phyloP scores from a whole-genome alignment of 2,888 invertebrate genomes.

The Epinotia bilunana region DNA sequence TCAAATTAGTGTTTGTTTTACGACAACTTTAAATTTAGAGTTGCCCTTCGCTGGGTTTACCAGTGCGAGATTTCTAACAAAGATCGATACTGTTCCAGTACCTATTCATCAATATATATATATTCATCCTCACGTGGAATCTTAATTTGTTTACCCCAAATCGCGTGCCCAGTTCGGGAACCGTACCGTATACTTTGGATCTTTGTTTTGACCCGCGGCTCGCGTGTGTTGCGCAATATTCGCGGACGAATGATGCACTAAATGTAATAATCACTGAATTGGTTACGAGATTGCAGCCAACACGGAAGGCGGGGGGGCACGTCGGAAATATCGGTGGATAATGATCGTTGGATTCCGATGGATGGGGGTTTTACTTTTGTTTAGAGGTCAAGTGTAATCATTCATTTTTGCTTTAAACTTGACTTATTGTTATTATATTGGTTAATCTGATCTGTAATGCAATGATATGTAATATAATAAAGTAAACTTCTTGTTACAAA shows the following conservation, averaged over 20 bases:
- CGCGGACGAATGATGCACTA: conserved; percentile 20
- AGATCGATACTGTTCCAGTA: no score
- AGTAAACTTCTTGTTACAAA: no score
- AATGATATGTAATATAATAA: no score
- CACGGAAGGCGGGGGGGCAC: conserved; percentile 18
- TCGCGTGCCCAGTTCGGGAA: conserved; percentile 19
- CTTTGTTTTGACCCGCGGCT: conserved; percentile 21
- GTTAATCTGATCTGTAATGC: no score
- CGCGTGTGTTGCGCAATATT: conserved; percentile 36
- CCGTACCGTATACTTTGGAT: not conserved
- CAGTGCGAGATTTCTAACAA: no score
- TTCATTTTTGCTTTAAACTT: not conserved
- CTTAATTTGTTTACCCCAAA: conserved; percentile 30
- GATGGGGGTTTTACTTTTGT: conserved; percentile 3
- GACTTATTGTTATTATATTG: no score
- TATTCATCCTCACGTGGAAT: conserved; percentile 5
- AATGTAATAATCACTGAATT: not conserved
- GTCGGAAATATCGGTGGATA: conserved; percentile 8
- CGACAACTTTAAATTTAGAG: no score
- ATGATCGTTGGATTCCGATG: conserved; percentile 7
- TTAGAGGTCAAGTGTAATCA: not conserved
- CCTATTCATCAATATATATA: no score
- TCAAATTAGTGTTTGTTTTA: no score
- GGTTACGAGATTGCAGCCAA: conserved; percentile 26
- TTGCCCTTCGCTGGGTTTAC: no score